These are phyloP conservation scores for Spizella passerina DNA, from an alignment of 2,797 vertebrate species.

Conservation along the genomic window DNA sequence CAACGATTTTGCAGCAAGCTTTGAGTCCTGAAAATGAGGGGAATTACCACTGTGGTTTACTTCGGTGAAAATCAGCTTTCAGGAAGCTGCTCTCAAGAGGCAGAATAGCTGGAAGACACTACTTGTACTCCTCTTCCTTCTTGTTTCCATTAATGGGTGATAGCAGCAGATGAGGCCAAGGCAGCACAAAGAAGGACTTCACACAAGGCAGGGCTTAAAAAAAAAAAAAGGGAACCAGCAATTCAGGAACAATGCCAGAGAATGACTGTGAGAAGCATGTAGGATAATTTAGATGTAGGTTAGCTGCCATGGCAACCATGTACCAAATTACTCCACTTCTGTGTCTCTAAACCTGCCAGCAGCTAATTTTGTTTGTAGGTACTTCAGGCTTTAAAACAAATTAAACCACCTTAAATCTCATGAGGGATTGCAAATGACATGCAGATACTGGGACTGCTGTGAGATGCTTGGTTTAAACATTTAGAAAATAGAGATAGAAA, in stretches of 20 bases:
- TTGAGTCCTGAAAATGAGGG: neutral
- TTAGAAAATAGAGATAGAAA: neutral
- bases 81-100: neutral
- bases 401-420: neutral
- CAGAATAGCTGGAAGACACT: neutral
- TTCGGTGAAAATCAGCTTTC: neutral
- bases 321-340: constrained; percentile 1
- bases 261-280: neutral
- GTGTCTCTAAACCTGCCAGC: neutral
- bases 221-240: neutral
- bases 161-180: neutral
- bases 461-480: neutral
- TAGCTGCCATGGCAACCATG: constrained; percentile 47
- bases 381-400: neutral
- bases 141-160: neutral
- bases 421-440: neutral
- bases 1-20: neutral
- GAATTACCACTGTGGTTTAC: neutral
- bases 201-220: neutral
- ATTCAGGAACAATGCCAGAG: neutral
- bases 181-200: neutral
- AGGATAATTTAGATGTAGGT: constrained; percentile 24
- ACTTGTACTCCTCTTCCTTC: neutral
- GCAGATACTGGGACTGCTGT: neutral
- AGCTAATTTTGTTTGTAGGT: neutral